Percentiles rank a stretch among this genome's conserved stretches.
These are phyloP conservation scores for Cyclopterus lumpus DNA, from an alignment of 2,797 vertebrate genomes.

Conservation along the genomic window DNA sequence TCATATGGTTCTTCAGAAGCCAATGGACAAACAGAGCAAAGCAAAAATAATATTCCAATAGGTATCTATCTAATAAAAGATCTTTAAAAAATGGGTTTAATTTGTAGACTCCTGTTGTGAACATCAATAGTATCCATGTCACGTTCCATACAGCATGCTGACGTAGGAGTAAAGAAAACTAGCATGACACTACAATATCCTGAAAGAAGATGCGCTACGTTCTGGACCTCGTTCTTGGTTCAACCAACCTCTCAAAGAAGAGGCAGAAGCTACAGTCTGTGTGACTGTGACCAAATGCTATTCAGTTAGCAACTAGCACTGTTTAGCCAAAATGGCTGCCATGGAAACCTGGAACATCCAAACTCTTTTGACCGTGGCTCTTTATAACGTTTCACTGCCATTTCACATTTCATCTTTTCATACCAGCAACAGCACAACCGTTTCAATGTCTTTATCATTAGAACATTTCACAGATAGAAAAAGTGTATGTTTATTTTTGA, in stretches of 20 bases:
- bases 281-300: neutral
- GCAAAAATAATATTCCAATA: neutral
- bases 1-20: neutral
- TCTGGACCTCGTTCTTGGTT: neutral
- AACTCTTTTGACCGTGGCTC: slow-evolving; percentile 32
- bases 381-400: slow-evolving; percentile 13
- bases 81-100: neutral
- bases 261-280: neutral
- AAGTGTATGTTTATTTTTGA: too few relatives aligned
- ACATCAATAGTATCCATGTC: neutral
- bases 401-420: too few relatives aligned
- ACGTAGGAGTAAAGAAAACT: neutral
- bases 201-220: neutral
- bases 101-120: neutral
- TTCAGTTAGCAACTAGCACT: slow-evolving; percentile 10
- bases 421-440: too few relatives aligned
- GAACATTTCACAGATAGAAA: too few relatives aligned
- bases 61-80: neutral
- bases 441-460: too few relatives aligned
- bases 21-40: neutral
- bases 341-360: slow-evolving; percentile 29
- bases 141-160: neutral
- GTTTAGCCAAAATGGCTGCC: slow-evolving; percentile 22
- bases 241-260: neutral
- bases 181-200: neutral